Evolutionary conservation across 2,797 vertebrate genomes (phyloP).

Genomic region (Eremophila alpestris): DNA sequence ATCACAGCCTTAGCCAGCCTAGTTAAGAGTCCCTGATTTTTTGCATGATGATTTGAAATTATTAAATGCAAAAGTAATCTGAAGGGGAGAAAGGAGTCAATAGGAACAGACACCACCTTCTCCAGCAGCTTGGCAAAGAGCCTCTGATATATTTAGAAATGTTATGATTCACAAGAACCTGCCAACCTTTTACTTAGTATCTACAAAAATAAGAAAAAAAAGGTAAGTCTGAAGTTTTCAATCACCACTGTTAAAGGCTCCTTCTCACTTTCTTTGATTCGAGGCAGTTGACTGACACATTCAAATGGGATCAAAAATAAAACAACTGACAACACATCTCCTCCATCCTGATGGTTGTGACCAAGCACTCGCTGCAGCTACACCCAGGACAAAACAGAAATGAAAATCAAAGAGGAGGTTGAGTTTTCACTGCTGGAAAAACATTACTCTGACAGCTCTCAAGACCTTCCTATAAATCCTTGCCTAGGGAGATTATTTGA

Average conservation of each 20-base stretch:
- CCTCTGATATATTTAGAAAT: not conserved
- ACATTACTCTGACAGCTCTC: not conserved
- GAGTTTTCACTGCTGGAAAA: not conserved
- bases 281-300: constrained; percentile 41
- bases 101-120: not conserved
- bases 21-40: not conserved
- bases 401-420: constrained; percentile 31
- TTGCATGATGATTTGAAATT: not conserved
- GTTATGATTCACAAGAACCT: not conserved
- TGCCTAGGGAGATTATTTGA: not conserved
- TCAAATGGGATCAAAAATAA: constrained; percentile 53
- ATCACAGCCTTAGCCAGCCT: constrained; percentile 7
- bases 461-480: constrained; percentile 10
- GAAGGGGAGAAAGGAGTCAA: constrained; percentile 1
- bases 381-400: not conserved
- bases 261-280: constrained; percentile 45
- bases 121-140: not conserved
- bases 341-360: constrained; percentile 23
- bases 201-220: not conserved
- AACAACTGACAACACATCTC: constrained; percentile 33
- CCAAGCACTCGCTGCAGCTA: not conserved
- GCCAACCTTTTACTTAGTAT: not conserved
- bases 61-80: constrained; percentile 20
- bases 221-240: constrained; percentile 11
- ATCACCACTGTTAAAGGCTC: constrained; percentile 37